Conservation (phyloP, 2,113 vertebrate genomes). For the Protomyctophum bolini region DNA sequence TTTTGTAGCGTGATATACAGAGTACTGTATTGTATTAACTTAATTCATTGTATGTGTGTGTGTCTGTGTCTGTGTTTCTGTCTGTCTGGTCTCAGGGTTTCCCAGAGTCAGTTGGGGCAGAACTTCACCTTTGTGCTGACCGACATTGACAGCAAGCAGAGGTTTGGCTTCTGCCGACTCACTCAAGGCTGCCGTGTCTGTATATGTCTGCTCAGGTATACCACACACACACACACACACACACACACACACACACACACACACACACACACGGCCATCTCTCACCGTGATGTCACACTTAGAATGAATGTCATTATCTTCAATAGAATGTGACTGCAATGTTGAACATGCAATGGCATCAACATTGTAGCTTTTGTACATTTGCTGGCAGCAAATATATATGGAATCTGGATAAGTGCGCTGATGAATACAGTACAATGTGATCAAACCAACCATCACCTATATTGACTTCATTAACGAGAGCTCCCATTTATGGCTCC, state of each 20-base stretch:
- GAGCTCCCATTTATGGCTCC: constrained; percentile 3
- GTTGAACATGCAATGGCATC: background rate
- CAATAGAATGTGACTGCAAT: background rate
- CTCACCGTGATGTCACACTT: background rate
- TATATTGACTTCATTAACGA: constrained; percentile 24
- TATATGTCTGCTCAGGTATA: constrained; percentile 94
- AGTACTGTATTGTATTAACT: too few relatives aligned
- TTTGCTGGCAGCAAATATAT: background rate
- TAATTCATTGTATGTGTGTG: constrained; percentile 13
- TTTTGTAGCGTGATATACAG: too few relatives aligned
- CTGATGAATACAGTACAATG: background rate
- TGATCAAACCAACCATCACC: constrained; percentile 9
- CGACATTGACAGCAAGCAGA: constrained; percentile 95
- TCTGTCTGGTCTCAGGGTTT: constrained; percentile 79
- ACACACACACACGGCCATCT: background rate
- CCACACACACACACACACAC: constrained; percentile 13
- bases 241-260: constrained; percentile 15
- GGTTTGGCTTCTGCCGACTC: constrained; percentile 97
- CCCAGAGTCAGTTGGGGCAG: constrained; percentile 93
- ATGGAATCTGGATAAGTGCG: background rate
- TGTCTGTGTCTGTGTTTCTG: background rate
- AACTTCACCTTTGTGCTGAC: constrained; percentile 99
- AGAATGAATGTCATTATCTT: too few relatives aligned
- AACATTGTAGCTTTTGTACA: background rate
- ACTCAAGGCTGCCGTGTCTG: constrained; percentile 91